phyloP scores from a whole-genome alignment of 2,888 invertebrate genomes.

The Drosophila trichaetosa region DNA sequence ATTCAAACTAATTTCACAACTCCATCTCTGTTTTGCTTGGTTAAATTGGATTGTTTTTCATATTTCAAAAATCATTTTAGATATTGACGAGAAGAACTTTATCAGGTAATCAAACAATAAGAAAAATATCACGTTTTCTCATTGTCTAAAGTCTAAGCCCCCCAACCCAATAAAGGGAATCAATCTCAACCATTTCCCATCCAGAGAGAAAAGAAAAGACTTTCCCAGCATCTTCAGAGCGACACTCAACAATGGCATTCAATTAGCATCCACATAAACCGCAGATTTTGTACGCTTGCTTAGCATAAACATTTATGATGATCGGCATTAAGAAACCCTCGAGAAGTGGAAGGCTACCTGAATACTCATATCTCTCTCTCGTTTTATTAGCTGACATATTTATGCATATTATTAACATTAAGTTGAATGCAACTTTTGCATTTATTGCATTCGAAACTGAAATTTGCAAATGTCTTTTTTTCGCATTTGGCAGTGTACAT shows the following conservation, averaged over 20 bases:
- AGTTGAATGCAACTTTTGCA: conserved; percentile 53
- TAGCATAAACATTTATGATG: conserved; percentile 19
- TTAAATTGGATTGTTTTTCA: too few relatives aligned
- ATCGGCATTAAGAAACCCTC: conserved; percentile 12
- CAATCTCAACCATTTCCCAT: neutral
- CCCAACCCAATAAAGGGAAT: neutral
- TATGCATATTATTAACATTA: conserved; percentile 80
- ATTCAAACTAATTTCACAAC: neutral
- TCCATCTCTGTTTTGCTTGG: too few relatives aligned
- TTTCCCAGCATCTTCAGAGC: conserved; percentile 13
- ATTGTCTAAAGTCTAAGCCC: neutral
- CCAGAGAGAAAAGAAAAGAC: neutral
- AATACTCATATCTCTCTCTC: neutral
- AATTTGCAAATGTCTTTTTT: conserved; percentile 41
- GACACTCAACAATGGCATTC: conserved; percentile 57
- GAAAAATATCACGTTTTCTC: neutral
- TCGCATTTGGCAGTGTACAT: conserved; percentile 32
- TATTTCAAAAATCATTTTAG: neutral
- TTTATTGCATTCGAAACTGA: conserved; percentile 39
- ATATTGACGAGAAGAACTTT: neutral
- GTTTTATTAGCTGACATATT: conserved; percentile 79
- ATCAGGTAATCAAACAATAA: neutral
- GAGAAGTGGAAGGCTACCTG: conserved; percentile 29
- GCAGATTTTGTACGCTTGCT: conserved; percentile 40
- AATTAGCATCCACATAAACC: conserved; percentile 77